Percentiles rank a stretch among this genome's conserved stretches.
Evolutionary conservation across 2,113 vertebrate genomes (phyloP).

Genomic region (Cyrtonyx montezumae): DNA sequence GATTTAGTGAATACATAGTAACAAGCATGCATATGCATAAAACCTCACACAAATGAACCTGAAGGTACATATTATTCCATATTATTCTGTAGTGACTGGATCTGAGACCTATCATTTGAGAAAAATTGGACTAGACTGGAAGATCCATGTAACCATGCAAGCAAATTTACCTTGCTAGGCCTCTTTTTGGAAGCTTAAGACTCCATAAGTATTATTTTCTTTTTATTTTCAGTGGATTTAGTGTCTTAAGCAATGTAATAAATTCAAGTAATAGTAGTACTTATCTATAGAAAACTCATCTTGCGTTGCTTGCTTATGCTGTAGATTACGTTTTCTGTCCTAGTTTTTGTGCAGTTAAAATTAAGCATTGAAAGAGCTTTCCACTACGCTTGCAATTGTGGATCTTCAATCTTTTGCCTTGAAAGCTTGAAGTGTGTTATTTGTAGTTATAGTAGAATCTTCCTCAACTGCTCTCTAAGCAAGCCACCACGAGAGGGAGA

Average conservation of each 20-base stretch:
- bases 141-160: background rate
- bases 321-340: background rate
- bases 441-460: background rate
- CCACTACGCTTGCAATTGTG: background rate
- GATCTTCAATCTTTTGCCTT: background rate
- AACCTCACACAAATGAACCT: background rate
- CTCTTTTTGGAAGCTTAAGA: background rate
- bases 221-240: background rate
- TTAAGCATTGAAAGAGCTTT: background rate
- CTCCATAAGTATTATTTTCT: background rate
- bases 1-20: background rate
- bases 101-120: background rate
- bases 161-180: background rate
- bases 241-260: background rate
- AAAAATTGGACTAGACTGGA: background rate
- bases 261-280: background rate
- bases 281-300: background rate
- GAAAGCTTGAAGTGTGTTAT: background rate
- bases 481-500: background rate
- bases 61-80: background rate
- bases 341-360: background rate
- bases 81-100: background rate
- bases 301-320: background rate
- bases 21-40: background rate
- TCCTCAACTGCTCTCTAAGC: background rate